Conservation (phyloP, 2,113 vertebrate species). For the Herpetotheres cachinnans region DNA sequence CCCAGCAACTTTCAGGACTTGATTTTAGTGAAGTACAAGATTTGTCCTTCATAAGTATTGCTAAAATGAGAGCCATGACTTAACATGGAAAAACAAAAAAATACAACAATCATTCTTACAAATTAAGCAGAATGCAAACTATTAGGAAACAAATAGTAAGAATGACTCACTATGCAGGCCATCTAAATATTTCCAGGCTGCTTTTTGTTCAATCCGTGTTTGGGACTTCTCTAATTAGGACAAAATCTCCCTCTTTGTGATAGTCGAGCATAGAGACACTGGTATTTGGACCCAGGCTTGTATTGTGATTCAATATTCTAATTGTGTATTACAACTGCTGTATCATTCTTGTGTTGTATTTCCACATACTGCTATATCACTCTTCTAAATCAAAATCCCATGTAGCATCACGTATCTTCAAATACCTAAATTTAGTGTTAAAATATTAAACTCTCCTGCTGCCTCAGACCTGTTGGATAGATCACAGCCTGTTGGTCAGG, state of each 20-base stretch:
- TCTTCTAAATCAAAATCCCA: background rate
- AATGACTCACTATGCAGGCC: background rate
- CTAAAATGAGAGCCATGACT: background rate
- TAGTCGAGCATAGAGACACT: accelerated
- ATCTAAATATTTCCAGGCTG: background rate
- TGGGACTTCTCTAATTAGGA: background rate
- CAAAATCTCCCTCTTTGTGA: background rate
- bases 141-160: background rate
- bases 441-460: background rate
- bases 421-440: background rate
- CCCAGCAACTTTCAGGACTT: background rate
- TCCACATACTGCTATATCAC: background rate
- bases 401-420: background rate
- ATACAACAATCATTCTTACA: background rate
- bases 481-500: background rate
- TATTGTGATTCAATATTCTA: background rate
- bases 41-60: background rate
- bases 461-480: background rate
- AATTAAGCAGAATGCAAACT: background rate
- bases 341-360: background rate
- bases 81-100: background rate
- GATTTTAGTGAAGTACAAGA: background rate
- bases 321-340: background rate
- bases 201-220: background rate
- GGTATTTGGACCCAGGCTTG: background rate